Percentiles rank a stretch among this genome's conserved stretches.
Evolutionary conservation across 2,797 vertebrate genomes (phyloP).

Genomic region (Girardinus metallicus): DNA sequence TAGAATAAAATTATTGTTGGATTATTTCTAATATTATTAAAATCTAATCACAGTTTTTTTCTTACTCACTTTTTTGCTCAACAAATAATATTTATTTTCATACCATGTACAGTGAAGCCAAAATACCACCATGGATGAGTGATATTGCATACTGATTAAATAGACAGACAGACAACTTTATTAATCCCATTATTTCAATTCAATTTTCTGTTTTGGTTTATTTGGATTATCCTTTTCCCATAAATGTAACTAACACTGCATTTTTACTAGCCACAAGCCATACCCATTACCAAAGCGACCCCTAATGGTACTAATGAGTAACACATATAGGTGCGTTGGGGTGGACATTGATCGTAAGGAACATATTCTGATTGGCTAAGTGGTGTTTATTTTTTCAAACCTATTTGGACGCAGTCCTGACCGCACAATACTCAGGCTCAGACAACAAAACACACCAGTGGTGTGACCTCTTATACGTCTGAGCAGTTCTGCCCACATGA

Average conservation of each 20-base stretch:
- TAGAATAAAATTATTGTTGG: not conserved
- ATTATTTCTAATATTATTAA: not conserved
- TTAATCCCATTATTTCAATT: not conserved
- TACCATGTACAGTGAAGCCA: not conserved
- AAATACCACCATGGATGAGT: not conserved
- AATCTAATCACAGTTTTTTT: not conserved
- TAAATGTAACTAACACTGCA: not conserved
- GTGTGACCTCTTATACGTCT: not conserved
- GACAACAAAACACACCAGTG: too few species aligned
- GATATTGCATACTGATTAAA: not conserved
- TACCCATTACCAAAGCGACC: not conserved
- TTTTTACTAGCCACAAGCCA: not conserved
- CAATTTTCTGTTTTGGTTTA: not conserved
- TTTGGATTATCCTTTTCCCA: not conserved
- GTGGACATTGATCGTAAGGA: not conserved
- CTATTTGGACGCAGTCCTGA: too few species aligned
- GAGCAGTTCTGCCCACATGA: not conserved
- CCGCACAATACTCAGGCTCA: too few species aligned
- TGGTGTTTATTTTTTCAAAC: not conserved
- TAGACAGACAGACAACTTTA: too few species aligned
- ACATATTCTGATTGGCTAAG: not conserved
- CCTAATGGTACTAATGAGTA: not conserved
- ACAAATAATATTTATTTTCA: not conserved
- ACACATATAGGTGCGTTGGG: not conserved
- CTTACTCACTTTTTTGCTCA: not conserved